Evolutionary conservation across 2,113 vertebrate species (phyloP).

Genomic region (Cephalopterus ornatus): DNA sequence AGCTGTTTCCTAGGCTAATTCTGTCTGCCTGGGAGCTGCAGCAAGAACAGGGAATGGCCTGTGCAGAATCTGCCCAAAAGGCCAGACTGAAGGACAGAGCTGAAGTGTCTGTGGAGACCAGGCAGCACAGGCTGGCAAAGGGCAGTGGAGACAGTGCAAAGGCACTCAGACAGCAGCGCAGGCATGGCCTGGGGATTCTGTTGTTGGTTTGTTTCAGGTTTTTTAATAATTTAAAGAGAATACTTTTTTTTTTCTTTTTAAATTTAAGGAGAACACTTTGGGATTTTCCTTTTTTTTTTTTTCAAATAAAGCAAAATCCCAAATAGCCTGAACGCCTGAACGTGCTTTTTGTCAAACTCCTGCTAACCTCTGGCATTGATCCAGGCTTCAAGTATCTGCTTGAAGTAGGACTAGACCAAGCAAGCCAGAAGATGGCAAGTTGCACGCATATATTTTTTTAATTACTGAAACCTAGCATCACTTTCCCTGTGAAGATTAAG

Average conservation of each 20-base stretch:
- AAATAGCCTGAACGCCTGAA: background rate
- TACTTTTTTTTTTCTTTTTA: background rate
- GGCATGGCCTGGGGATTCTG: fast-evolving
- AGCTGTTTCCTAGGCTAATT: slow-evolving; percentile 11
- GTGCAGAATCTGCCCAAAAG: background rate
- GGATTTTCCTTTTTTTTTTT: no score
- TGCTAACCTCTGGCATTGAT: background rate
- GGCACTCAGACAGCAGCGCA: background rate
- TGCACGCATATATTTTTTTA: background rate
- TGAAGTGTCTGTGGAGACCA: background rate
- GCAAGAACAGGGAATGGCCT: background rate
- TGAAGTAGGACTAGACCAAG: background rate
- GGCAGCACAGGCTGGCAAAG: background rate
- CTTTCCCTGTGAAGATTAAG: background rate
- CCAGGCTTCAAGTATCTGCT: slow-evolving; percentile 4
- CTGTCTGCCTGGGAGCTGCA: background rate
- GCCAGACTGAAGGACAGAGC: background rate
- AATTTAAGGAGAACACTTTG: no score
- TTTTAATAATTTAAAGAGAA: background rate
- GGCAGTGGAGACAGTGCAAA: fast-evolving
- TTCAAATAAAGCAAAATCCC: no score
- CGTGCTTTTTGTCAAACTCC: background rate
- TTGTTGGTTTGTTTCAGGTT: background rate
- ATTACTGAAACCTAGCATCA: background rate
- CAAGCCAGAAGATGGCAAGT: background rate